These are phyloP conservation scores for Xenopus petersii DNA, from an alignment of 2,797 vertebrate species.

Conservation along the genomic window DNA sequence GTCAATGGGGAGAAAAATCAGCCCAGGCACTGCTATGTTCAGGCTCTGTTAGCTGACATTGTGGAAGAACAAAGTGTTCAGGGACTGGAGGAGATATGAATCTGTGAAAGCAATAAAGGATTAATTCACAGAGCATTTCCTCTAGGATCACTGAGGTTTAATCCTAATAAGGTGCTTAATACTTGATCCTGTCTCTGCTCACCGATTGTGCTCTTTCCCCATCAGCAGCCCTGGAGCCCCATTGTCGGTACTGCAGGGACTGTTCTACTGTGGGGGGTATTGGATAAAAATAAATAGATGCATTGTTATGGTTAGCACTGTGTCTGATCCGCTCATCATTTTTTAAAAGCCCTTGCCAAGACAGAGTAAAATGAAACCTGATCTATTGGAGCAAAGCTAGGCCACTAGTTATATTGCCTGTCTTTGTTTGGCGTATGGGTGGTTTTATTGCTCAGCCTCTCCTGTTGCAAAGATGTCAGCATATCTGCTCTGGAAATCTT, in stretches of 20 bases:
- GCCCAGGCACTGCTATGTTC: constrained; percentile 21
- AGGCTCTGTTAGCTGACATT: constrained; percentile 41
- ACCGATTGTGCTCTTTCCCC: constrained; percentile 27
- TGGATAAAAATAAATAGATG: constrained; percentile 27
- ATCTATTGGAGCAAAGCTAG: constrained; percentile 13
- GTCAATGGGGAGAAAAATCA: constrained; percentile 30
- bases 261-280: constrained; percentile 25
- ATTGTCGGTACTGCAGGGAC: constrained; percentile 4
- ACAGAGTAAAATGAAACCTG: constrained; percentile 17
- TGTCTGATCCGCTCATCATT: constrained; percentile 30
- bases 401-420: not conserved
- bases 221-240: constrained; percentile 18
- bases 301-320: constrained; percentile 35
- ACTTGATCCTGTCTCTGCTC: constrained; percentile 41
- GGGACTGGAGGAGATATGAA: constrained; percentile 43
- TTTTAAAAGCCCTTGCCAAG: constrained; percentile 15
- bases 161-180: constrained; percentile 47
- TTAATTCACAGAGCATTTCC: constrained; percentile 46
- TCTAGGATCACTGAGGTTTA: constrained; percentile 40
- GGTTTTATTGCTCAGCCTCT: not conserved
- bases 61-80: constrained; percentile 42
- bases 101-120: constrained; percentile 49
- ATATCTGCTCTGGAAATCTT: not conserved
- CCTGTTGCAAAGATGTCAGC: not conserved
- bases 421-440: constrained; percentile 8